Evolutionary conservation across 2,888 invertebrate genomes (phyloP), one percentile per base, ranked within the genome.

Genomic region (Apamea epomidion): DNA sequence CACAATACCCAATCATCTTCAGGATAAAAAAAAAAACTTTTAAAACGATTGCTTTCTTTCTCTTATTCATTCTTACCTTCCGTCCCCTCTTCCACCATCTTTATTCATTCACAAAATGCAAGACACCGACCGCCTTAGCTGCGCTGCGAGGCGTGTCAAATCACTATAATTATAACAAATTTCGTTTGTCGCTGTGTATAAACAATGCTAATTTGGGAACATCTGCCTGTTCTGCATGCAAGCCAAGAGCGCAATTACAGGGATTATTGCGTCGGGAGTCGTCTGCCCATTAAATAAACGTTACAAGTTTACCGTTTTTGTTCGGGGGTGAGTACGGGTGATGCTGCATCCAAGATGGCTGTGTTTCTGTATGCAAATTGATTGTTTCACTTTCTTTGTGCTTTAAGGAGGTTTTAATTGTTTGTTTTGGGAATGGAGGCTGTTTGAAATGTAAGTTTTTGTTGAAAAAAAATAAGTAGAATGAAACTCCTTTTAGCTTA

Each of bases 171-270:
- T 94, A 94, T 94, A 92, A 92, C 91, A 92, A 94, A 94, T 89
- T 94, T 93, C 90, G 90, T 91, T 92, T 89, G 91, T 90, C 91
- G 87, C 76, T 89, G 87, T 84, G 76, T 89, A 91, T 93, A 94
- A 95, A 95, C 95, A 95, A 95, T 93, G 95, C 92, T 95, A 94
- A 95, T 95, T 94, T 93, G 86, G 92, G 86, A 93, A 91, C 95
- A 95, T 95, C 95, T 95, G 95, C 89, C 95, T 95, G 95, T 87
- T 96, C 92, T 93, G 94, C 93, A 96, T 96, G 95, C 95, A 94
- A 91, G 91, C 92, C 93, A 81, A 84, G 85, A 87, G 89, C 90
- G 93, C 94, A 94, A 96, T 96, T 94, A 96, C 93, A 89, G 91
- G 93, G 94, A 96, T 96, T 95, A 96, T 94, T 94, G 93, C 94